Percentiles rank a stretch among this genome's conserved stretches.
These are phyloP conservation scores for Camponotus fellah DNA, from an alignment of 2,888 invertebrate species.

Conservation along the genomic window DNA sequence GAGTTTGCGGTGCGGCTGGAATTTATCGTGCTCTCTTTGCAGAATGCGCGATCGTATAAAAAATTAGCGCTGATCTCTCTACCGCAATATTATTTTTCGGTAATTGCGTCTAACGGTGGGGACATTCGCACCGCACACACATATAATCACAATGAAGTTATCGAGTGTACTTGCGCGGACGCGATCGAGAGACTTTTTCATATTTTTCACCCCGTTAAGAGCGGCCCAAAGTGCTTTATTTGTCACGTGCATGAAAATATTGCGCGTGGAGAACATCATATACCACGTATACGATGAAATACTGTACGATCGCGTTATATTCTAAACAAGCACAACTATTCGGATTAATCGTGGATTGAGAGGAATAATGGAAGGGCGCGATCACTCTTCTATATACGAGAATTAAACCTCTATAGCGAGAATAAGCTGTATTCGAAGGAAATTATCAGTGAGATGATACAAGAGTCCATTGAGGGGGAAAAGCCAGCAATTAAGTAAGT, in stretches of 20 bases:
- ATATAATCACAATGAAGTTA: slow-evolving; percentile 34
- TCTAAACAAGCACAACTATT: slow-evolving; percentile 34
- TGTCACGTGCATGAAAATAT: slow-evolving; percentile 51
- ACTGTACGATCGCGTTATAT: slow-evolving; percentile 25
- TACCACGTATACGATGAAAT: slow-evolving; percentile 24
- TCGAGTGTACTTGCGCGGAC: slow-evolving; percentile 43
- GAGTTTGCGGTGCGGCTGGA: background rate
- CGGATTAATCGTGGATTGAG: slow-evolving; percentile 24
- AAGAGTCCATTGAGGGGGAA: slow-evolving; percentile 38
- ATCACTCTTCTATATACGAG: slow-evolving; percentile 34
- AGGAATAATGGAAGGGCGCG: slow-evolving; percentile 17
- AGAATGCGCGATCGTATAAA: slow-evolving; percentile 14
- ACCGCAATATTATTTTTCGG: slow-evolving; percentile 14
- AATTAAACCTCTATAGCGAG: slow-evolving; percentile 1
- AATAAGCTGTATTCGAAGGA: slow-evolving; percentile 26
- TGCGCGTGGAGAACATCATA: slow-evolving; percentile 25
- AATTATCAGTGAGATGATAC: slow-evolving; percentile 39
- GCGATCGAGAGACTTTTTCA: slow-evolving; percentile 45
- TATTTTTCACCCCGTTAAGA: slow-evolving; percentile 48
- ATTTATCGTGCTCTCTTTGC: slow-evolving; percentile 20
- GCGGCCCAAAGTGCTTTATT: slow-evolving; percentile 50
- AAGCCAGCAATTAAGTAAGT: slow-evolving; percentile 49
- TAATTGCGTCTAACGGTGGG: background rate
- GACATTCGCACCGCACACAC: background rate
- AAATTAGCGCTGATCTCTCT: slow-evolving; percentile 8